Conservation (phyloP, 1,140 invertebrate species). For the Nasonia giraulti region DNA sequence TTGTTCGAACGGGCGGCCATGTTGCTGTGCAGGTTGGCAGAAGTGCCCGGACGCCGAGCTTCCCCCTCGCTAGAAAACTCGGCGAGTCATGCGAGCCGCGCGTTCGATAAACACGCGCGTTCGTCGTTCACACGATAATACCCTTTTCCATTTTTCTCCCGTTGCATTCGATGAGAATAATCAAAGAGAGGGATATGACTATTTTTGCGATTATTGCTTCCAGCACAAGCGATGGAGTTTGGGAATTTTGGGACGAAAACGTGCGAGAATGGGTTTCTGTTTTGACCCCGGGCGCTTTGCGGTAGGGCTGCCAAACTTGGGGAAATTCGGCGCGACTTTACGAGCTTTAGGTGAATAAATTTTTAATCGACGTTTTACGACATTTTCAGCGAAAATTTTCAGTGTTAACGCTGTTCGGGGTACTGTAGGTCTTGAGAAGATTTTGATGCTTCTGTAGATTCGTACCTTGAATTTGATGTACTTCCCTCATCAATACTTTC, state of each 20-base stretch:
- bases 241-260: neutral
- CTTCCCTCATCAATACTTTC: too few relatives aligned
- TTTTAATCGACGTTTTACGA: too few relatives aligned
- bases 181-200: neutral
- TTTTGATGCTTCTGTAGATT: too few relatives aligned
- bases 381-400: too few relatives aligned
- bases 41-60: conserved; percentile 5
- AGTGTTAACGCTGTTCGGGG: too few relatives aligned
- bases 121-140: neutral
- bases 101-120: conserved; percentile 45
- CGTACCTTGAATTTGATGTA: too few relatives aligned
- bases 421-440: too few relatives aligned
- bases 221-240: neutral
- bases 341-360: too few relatives aligned
- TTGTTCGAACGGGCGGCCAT: conserved; percentile 5
- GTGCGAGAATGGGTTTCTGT: conserved; percentile 25
- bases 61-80: conserved; percentile 28
- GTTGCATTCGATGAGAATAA: too few relatives aligned
- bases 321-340: neutral
- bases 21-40: neutral
- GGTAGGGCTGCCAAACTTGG: neutral
- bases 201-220: neutral
- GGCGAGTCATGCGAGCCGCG: conserved; percentile 40
- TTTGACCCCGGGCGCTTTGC: conserved; percentile 31
- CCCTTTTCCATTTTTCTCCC: neutral